Base-by-base conservation (phyloP, 2,113 vertebrate genomes). In the Embiotoca jacksoni region DNA sequence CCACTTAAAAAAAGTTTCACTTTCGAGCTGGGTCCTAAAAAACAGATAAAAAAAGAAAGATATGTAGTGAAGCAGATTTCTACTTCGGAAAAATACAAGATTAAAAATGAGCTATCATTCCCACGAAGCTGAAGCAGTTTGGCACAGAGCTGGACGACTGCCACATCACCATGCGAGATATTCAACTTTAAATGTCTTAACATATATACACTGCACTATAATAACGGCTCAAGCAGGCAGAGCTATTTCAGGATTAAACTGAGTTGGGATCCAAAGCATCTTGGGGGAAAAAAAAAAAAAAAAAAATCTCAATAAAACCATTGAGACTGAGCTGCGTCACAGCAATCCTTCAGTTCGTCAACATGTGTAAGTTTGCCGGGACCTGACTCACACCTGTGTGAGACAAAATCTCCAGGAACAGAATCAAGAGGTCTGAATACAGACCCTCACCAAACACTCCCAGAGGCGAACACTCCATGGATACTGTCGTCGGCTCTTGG, bases 131-230 rank as follows among this genome's bases (percentile, higher is more conserved):
- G 75, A 87, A 84, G 67, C 64, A 37, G 90, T 89, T 94, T 94
- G 93, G 94, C 93, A 94, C 91, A 57, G 88, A 77, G 81, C 57
- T 44, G 61, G 60, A 83, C 30, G 44, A 78, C 75, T 78, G 57
- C 82, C 50, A 77, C 80, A 76, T 61, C 75, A 86, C 60, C 63
- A 56, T 33, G 52, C 63, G 62, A 85, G 71, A 83, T 49, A 49
- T 61, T 86, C 61, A 68, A 81, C 73, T 37, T 72, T 52, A 79
- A 91, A 85, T 55, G 88, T 91, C 84, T 89, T 88, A 80, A 84
- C 47, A 54, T 76, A 82, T 72, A 65, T 61, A 62, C 49, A 13
- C 62, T 85, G 64, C 31, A 8, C 62, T 63, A 55, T 54, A 31
- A 69, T 15, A 80, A 62, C 63, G 71, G 67, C 83, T 85, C 62